These are phyloP conservation scores for Ptyas mucosa DNA, from an alignment of 2,113 vertebrate species.

Conservation along the genomic window DNA sequence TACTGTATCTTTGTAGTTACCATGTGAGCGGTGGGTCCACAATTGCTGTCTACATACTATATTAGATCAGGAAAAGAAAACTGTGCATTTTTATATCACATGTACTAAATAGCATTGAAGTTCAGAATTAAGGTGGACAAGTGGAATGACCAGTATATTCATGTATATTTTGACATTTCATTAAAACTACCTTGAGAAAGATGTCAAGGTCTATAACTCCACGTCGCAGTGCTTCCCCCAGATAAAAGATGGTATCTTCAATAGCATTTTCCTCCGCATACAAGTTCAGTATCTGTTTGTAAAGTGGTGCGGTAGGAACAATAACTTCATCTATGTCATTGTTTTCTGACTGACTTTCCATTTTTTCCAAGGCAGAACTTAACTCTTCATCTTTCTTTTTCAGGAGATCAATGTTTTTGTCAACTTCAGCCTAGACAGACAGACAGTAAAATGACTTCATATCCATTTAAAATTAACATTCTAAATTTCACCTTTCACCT, in stretches of 20 bases:
- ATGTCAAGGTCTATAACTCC: constrained; percentile 97
- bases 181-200: constrained; percentile 88
- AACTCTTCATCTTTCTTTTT: constrained; percentile 97
- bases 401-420: constrained; percentile 94
- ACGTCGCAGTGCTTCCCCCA: constrained; percentile 92
- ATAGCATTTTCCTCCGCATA: constrained; percentile 98
- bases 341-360: constrained; percentile 98
- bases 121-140: not conserved
- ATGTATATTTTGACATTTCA: not conserved
- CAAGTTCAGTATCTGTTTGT: constrained; percentile 97
- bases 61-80: not conserved
- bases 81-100: not conserved
- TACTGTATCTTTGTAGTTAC: not conserved
- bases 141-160: not conserved
- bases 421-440: constrained; percentile 85
- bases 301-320: constrained; percentile 93
- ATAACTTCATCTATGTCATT: constrained; percentile 98
- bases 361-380: constrained; percentile 94
- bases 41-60: not conserved
- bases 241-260: constrained; percentile 98
- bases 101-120: not conserved
- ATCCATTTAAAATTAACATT: not conserved
- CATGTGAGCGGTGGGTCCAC: not conserved
- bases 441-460: constrained; percentile 7
- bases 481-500: not conserved